phyloP scores from a whole-genome alignment of 2,113 vertebrate species.

The Dasyurus viverrinus region DNA sequence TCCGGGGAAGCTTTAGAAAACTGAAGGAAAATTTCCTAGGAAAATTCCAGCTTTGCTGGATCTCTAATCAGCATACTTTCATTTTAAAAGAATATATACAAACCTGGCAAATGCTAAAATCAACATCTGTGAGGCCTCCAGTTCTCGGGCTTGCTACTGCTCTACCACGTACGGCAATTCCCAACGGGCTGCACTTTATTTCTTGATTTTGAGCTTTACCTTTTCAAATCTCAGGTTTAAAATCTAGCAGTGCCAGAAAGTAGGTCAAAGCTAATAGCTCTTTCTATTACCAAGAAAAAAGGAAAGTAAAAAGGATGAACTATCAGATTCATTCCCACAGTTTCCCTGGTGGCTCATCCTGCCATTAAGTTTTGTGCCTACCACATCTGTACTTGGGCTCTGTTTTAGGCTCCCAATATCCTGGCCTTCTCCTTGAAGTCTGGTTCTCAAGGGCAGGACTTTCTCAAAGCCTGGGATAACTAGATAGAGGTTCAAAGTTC shows the following conservation, averaged over 20 bases:
- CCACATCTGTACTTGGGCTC: not conserved
- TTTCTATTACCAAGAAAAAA: conserved; percentile 4
- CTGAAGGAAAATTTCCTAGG: not conserved
- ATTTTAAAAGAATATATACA: not conserved
- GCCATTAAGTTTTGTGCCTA: not conserved
- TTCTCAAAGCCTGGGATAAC: not conserved
- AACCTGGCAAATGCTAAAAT: not conserved
- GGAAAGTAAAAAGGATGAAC: not conserved
- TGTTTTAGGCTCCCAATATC: not conserved
- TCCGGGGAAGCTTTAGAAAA: not conserved
- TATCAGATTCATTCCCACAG: not conserved
- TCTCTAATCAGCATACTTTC: not conserved
- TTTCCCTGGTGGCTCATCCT: not conserved
- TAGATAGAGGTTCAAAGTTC: not conserved
- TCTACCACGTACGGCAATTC: not conserved
- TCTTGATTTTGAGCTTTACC: not conserved
- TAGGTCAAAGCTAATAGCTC: not conserved
- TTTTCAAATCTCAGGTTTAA: not conserved
- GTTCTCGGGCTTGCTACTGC: not conserved
- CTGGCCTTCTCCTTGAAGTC: not conserved
- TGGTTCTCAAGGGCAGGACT: not conserved
- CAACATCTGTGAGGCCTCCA: not conserved
- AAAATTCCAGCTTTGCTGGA: not conserved
- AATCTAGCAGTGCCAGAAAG: not conserved
- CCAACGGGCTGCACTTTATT: not conserved